phyloP scores from a whole-genome alignment of 1,140 invertebrate species.

The Acyrthosiphon pisum region DNA sequence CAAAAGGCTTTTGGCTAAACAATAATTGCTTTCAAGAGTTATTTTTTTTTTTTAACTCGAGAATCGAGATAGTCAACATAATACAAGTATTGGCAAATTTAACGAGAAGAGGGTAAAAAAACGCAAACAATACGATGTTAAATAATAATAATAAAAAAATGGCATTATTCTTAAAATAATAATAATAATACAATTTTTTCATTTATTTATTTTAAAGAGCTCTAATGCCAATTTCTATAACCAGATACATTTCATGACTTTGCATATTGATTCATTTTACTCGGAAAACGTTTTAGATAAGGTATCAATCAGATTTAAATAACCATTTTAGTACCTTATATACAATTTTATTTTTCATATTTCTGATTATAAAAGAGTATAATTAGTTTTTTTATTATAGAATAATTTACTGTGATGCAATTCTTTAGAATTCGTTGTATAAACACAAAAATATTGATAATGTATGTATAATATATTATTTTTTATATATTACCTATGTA shows the following conservation, averaged over 20 bases:
- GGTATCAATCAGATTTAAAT: not conserved
- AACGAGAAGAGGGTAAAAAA: conserved; percentile 43
- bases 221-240: not conserved
- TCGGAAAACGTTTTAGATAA: conserved; percentile 21
- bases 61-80: conserved; percentile 34
- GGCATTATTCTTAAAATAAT: conserved; percentile 29
- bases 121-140: conserved; percentile 8
- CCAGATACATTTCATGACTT: conserved; percentile 16
- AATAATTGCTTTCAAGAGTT: conserved; percentile 13
- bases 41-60: not conserved
- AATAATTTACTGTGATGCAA: not conserved
- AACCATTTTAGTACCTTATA: conserved; percentile 5
- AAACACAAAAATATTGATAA: not conserved
- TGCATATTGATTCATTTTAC: conserved; percentile 21
- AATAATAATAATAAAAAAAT: conserved; percentile 20
- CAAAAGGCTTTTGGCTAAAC: not conserved
- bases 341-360: not conserved
- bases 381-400: not conserved
- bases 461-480: too few species aligned
- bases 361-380: not conserved
- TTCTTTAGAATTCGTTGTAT: not conserved
- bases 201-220: not conserved
- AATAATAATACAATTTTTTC: not conserved
- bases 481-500: not conserved
- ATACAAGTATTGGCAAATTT: not conserved